A percentile compares a stretch with the other conserved stretches of the same genome.
Conservation (phyloP, 2,888 invertebrate species). For the Drosophila cracens region DNA sequence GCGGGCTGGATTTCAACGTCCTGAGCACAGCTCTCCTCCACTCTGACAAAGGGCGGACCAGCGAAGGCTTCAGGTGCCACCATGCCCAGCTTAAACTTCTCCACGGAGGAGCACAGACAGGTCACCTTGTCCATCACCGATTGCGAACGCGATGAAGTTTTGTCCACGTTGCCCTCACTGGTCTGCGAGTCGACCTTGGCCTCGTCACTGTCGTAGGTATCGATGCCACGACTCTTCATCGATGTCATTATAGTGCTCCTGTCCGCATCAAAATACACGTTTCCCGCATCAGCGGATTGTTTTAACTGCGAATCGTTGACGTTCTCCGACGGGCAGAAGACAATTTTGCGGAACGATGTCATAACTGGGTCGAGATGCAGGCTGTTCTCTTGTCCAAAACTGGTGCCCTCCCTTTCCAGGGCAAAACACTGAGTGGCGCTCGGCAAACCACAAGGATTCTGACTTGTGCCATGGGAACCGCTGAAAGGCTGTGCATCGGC, state of each 20-base stretch:
- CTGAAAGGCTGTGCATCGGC: not conserved
- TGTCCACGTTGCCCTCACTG: conserved; percentile 27
- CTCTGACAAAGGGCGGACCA: conserved; percentile 31
- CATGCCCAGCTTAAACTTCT: conserved; percentile 19
- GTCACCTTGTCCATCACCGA: conserved; percentile 65
- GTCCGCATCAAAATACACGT: conserved; percentile 1
- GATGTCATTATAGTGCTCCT: conserved; percentile 23
- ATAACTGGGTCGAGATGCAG: not conserved
- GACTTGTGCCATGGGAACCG: not conserved
- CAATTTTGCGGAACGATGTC: not conserved
- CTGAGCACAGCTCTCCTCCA: conserved; percentile 7
- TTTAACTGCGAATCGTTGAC: not conserved
- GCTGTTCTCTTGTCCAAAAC: not conserved
- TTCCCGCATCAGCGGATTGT: too few relatives aligned
- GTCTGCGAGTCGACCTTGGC: not conserved
- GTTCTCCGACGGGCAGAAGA: not conserved
- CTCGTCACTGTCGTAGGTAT: not conserved
- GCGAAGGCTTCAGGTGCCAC: not conserved
- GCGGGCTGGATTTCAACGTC: not conserved
- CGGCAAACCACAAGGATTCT: conserved; percentile 3
- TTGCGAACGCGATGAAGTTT: conserved; percentile 61
- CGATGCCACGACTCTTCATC: not conserved
- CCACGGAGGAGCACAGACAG: conserved; percentile 55
- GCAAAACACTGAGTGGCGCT: not conserved
- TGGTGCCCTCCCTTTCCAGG: not conserved